Evolutionary conservation across 2,113 vertebrate species (phyloP).

Genomic region (Orthochromis malagaraziensis): DNA sequence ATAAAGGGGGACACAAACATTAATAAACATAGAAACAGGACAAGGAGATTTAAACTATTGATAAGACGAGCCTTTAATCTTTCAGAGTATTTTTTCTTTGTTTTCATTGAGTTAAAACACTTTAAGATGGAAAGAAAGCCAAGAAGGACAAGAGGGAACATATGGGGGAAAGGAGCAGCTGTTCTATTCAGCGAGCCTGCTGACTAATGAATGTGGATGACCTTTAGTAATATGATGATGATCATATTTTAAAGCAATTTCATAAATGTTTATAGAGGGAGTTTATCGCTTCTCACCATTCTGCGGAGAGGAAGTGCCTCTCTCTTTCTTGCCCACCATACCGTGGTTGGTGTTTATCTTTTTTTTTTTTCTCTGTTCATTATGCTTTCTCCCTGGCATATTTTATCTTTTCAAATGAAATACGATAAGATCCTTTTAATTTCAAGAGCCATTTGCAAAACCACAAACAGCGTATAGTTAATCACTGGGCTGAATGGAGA

Average conservation of each 20-base stretch:
- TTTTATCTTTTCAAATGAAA: not conserved
- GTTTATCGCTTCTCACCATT: not conserved
- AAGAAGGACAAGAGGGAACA: not conserved
- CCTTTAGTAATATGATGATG: constrained; percentile 11
- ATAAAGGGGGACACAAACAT: not conserved
- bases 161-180: not conserved
- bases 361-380: not conserved
- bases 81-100: not conserved
- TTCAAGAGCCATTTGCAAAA: not conserved
- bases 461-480: not conserved
- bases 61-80: not conserved
- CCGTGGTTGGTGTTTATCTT: not conserved
- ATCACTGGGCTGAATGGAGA: not conserved
- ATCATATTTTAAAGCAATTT: constrained; percentile 3
- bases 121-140: not conserved
- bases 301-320: not conserved
- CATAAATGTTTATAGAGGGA: not conserved
- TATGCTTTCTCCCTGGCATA: not conserved
- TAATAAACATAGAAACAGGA: not conserved
- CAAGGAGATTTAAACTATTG: not conserved
- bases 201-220: constrained; percentile 21
- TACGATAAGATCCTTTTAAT: not conserved
- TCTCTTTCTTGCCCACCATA: not conserved
- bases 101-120: not conserved
- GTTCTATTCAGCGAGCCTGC: not conserved